Conservation (phyloP, 2,113 vertebrate species). For the Seriola rivoliana region DNA sequence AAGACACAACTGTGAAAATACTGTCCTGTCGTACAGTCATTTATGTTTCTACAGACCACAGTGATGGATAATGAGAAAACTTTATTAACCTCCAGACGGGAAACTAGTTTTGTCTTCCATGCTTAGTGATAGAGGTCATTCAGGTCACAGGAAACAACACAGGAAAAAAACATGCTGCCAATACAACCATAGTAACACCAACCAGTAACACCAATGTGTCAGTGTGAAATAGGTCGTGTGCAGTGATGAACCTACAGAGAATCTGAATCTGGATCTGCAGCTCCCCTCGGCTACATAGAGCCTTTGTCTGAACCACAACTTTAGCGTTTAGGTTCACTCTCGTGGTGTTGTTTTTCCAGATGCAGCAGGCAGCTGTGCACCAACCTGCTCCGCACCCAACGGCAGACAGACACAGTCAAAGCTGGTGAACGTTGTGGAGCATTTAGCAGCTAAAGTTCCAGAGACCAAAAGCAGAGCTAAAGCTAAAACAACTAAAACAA, state of each 20-base stretch:
- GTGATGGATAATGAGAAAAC: slow-evolving; percentile 12
- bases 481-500: background rate
- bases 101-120: no score
- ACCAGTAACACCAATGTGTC: background rate
- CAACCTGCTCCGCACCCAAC: no score
- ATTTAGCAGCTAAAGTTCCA: background rate
- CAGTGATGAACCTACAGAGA: background rate
- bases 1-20: background rate
- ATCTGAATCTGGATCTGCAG: background rate
- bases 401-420: background rate
- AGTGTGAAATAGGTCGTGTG: background rate
- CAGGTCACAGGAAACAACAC: background rate
- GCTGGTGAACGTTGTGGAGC: background rate
- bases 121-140: background rate
- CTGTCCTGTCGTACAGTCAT: background rate
- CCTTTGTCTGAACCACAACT: background rate
- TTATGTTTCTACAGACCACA: background rate
- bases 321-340: background rate
- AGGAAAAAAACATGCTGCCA: background rate
- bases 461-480: slow-evolving; percentile 6
- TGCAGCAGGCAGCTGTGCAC: background rate
- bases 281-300: background rate
- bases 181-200: background rate
- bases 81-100: background rate
- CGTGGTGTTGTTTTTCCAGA: background rate